Percentiles rank a stretch among this genome's conserved stretches.
Conservation (phyloP, 2,888 invertebrate genomes). For the Leptopilina syphax region DNA sequence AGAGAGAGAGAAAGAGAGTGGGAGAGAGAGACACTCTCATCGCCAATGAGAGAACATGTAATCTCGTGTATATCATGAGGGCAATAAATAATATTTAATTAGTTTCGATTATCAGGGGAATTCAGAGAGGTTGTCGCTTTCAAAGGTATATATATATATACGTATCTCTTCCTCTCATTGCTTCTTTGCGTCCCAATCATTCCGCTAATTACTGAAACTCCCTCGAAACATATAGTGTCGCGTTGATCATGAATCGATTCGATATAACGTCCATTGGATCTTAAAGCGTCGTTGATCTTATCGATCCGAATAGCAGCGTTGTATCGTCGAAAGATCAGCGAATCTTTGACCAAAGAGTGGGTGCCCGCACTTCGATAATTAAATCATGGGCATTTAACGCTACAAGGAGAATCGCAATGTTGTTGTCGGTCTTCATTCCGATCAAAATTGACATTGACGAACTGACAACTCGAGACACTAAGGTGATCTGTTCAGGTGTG, state of each 20-base stretch:
- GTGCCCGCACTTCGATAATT: constrained; percentile 62
- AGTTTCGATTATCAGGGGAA: constrained; percentile 39
- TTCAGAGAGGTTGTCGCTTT: constrained; percentile 33
- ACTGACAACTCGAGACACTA: neutral
- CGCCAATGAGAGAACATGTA: constrained; percentile 17
- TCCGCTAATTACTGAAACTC: constrained; percentile 70
- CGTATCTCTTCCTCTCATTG: constrained; percentile 30
- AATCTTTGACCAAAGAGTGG: constrained; percentile 49
- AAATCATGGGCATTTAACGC: constrained; percentile 60
- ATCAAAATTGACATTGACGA: constrained; percentile 25
- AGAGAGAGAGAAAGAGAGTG: too few relatives aligned
- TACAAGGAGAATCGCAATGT: neutral
- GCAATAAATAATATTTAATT: constrained; percentile 39
- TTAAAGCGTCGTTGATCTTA: constrained; percentile 59
- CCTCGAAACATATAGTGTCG: constrained; percentile 54
- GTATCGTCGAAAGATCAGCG: constrained; percentile 61
- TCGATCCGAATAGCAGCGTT: constrained; percentile 55
- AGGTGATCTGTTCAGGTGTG: neutral
- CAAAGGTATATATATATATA: constrained; percentile 12
- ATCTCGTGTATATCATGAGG: constrained; percentile 30
- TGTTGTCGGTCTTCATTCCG: constrained; percentile 21
- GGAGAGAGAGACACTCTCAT: neutral
- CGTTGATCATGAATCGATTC: constrained; percentile 45
- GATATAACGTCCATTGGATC: constrained; percentile 47
- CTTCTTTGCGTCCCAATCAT: constrained; percentile 52